Base-by-base conservation (phyloP, 2,113 vertebrate species). In the Phodopus roborovskii region DNA sequence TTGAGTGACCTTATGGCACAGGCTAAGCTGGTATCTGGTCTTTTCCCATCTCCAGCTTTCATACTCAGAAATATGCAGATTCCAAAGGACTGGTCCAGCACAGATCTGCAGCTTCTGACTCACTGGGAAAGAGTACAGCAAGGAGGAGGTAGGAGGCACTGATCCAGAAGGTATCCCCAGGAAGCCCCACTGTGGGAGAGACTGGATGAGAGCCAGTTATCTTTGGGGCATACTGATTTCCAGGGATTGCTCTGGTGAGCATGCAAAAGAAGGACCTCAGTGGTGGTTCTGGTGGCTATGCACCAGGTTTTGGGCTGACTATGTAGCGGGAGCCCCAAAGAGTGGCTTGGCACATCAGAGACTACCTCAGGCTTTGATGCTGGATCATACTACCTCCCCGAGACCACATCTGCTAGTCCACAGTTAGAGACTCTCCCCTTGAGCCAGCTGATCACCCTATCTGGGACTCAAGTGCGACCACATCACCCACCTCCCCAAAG, bases 1-100 rank as follows among this genome's bases (percentile, higher is more conserved):
- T 53, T 26, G 84, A 86, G 58, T 42, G 85, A 95, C 78, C 95
- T 71, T 73, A 92, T 53, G 68, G 70, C 30, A 60, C 22, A 30
- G 74, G 62, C 88, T 33, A 36, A 83, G 71, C 79, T 58, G 15
- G 53, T 75, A 88, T 87, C 62, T 82, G 70, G 53, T 39, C 77
- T 58, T 71, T 75, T 75, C 95, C 70, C 30, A 39, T 81, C 26
- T 26, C n/a, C 64, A 30, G 36, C 33, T 93, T 78, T 84, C 20
- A 83, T 70, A 84, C 36, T 58, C 77, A 92, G 92, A 91, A 96
- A 91, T 3, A 71, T 9, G 12, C 39, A 66, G 39, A 60, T 48
- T 88, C 83, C 89, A 50, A 90, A 88, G 68, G 79, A 24, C 19
- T 70, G 75, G 79, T 45, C 56, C 33, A 56, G 24, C 24, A 30